These are phyloP conservation scores for Drosophila pseudoananassae DNA, from an alignment of 1,140 invertebrate genomes.

Conservation along the genomic window DNA sequence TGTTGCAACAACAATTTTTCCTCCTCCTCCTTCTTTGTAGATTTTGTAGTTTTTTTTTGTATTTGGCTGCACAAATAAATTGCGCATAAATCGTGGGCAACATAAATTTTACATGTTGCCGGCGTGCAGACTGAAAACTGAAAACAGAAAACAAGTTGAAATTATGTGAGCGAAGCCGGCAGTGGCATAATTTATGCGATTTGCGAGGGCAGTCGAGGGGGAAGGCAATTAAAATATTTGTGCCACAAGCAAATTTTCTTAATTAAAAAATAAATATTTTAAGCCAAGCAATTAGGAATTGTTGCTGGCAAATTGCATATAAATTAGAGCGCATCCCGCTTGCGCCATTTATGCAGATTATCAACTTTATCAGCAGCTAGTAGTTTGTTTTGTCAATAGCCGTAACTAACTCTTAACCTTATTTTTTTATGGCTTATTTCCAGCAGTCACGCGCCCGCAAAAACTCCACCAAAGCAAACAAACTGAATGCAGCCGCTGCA, in stretches of 20 bases:
- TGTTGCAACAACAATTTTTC: constrained; percentile 44
- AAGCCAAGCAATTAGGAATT: constrained; percentile 19
- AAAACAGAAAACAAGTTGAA: constrained; percentile 74
- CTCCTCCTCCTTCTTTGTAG: constrained; percentile 12
- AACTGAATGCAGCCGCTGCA: constrained; percentile 75
- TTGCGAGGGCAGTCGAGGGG: constrained; percentile 3
- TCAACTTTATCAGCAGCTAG: constrained; percentile 36
- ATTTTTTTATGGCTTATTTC: constrained; percentile 15
- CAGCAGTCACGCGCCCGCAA: constrained; percentile 79
- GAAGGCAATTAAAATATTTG: constrained; percentile 76
- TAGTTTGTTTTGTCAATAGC: constrained; percentile 31
- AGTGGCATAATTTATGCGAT: constrained; percentile 68
- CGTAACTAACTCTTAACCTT: constrained; percentile 31
- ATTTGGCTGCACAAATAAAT: constrained; percentile 78
- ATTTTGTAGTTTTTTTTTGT: constrained; percentile 31
- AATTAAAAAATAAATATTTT: constrained; percentile 67
- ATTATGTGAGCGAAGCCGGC: constrained; percentile 67
- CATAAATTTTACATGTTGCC: constrained; percentile 79
- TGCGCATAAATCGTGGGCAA: constrained; percentile 79
- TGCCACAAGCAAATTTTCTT: constrained; percentile 61
- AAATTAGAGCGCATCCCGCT: constrained; percentile 25
- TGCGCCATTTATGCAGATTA: constrained; percentile 26
- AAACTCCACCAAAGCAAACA: constrained; percentile 79
- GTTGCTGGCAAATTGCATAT: constrained; percentile 20
- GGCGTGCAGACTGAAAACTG: constrained; percentile 60